These are phyloP conservation scores for Steatocranus sp. DNA, from an alignment of 2,797 vertebrate species.

Conservation along the genomic window DNA sequence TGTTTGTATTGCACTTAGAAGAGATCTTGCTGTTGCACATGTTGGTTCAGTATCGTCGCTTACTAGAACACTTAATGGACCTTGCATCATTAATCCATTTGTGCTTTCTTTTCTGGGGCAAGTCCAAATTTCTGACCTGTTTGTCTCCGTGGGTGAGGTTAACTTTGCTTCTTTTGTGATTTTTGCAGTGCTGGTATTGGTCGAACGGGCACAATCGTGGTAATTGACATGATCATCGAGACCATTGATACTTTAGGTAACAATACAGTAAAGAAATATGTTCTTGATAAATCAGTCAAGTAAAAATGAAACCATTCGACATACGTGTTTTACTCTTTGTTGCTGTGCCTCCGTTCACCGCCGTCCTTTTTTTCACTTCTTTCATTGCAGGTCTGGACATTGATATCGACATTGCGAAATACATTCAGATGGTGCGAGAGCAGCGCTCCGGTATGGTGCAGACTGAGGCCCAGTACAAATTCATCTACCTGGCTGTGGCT, in stretches of 20 bases:
- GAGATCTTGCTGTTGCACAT: not conserved
- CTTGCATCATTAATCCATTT: not conserved
- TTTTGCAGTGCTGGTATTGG: slow-evolving; percentile 91
- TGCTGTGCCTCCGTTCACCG: not conserved
- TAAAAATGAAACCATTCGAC: not conserved
- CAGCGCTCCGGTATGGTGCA: slow-evolving; percentile 98
- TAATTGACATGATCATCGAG: slow-evolving; percentile 94
- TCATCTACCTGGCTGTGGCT: slow-evolving; percentile 93
- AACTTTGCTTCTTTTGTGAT: slow-evolving; percentile 2
- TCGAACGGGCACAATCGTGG: slow-evolving; percentile 93
- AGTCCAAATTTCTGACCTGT: not conserved
- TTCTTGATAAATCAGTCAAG: not conserved
- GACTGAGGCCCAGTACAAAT: slow-evolving; percentile 97
- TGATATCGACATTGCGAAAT: slow-evolving; percentile 94
- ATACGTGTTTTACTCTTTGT: not conserved
- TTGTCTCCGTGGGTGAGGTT: not conserved
- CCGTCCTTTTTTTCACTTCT: not conserved
- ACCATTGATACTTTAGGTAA: slow-evolving; percentile 85
- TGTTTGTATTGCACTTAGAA: not conserved
- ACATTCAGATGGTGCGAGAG: slow-evolving; percentile 93
- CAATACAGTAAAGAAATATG: not conserved
- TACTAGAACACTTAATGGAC: not conserved
- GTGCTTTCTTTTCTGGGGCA: not conserved
- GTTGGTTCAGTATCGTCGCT: not conserved
- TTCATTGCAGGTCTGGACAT: slow-evolving; percentile 83